A percentile compares a stretch with the other conserved stretches of the same genome.
Evolutionary conservation across 2,113 vertebrate species (phyloP).

Genomic region (Myocastor coypus): DNA sequence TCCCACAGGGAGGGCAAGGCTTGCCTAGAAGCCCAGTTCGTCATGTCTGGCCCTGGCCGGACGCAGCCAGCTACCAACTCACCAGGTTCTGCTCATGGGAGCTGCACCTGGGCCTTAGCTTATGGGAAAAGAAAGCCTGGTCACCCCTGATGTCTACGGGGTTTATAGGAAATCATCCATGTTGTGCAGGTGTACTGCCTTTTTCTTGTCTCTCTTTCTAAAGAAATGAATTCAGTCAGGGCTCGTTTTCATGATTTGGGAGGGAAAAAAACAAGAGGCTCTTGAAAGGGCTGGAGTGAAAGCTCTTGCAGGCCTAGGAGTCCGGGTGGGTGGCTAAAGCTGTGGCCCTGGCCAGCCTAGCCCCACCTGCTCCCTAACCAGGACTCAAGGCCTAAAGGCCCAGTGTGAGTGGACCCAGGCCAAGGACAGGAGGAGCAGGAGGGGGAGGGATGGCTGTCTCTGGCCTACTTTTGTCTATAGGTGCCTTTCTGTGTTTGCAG

Average conservation of each 20-base stretch:
- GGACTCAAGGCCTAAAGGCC: too few species aligned
- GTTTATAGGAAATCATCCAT: constrained; percentile 52
- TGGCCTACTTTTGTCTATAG: neutral
- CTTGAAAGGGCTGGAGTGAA: neutral
- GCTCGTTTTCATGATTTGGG: neutral
- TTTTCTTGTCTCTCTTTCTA: constrained; percentile 26
- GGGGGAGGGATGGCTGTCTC: neutral
- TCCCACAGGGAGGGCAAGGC: constrained; percentile 6
- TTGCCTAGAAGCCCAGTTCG: constrained; percentile 70
- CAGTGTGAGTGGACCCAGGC: neutral
- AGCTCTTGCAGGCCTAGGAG: neutral
- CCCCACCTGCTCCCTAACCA: neutral
- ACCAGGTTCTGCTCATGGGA: neutral
- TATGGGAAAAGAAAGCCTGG: neutral
- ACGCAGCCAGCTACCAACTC: constrained; percentile 1
- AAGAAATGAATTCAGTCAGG: constrained; percentile 29
- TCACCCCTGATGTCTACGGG: neutral
- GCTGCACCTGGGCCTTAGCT: neutral
- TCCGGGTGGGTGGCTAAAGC: neutral
- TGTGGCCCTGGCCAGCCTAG: too few species aligned
- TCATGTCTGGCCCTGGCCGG: constrained; percentile 18
- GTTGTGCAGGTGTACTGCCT: neutral
- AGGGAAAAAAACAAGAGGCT: neutral
- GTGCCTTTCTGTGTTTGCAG: neutral
- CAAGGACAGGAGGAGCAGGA: neutral